phyloP scores from a whole-genome alignment of 1,140 invertebrate genomes.

The Olivierus martensii region DNA sequence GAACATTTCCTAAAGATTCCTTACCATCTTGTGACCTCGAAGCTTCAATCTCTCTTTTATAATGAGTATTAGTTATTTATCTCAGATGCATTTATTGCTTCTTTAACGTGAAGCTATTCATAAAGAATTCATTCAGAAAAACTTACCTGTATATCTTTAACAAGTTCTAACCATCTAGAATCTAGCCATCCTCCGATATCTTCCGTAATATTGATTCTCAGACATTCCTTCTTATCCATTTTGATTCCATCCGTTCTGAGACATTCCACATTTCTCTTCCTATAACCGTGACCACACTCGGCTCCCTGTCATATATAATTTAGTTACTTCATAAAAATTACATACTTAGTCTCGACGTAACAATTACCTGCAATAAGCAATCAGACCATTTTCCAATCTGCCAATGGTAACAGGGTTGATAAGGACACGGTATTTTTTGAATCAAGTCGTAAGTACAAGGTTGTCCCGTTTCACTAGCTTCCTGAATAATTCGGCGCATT shows the following conservation, averaged over 20 bases:
- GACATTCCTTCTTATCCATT: conserved; percentile 2
- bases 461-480: conserved; percentile 35
- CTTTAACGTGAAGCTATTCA: too few species aligned
- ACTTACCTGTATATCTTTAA: too few species aligned
- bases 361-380: conserved; percentile 35
- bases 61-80: too few species aligned
- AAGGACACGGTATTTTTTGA: conserved; percentile 38
- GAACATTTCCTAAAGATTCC: too few species aligned
- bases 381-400: conserved; percentile 32
- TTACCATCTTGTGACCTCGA: too few species aligned
- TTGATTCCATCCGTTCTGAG: conserved; percentile 16
- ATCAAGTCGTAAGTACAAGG: conserved; percentile 33
- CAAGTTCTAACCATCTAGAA: neutral
- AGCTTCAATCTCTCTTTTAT: too few species aligned
- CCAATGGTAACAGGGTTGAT: conserved; percentile 39
- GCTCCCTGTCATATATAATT: conserved; percentile 23
- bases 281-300: conserved; percentile 32
- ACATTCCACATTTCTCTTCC: conserved; percentile 32
- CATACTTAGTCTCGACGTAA: too few species aligned
- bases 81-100: too few species aligned
- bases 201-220: conserved; percentile 13
- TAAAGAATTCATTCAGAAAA: too few species aligned
- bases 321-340: too few species aligned
- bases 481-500: conserved; percentile 30
- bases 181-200: neutral